Evolutionary conservation across 2,113 vertebrate species (phyloP).

Genomic region (Hylia prasina): DNA sequence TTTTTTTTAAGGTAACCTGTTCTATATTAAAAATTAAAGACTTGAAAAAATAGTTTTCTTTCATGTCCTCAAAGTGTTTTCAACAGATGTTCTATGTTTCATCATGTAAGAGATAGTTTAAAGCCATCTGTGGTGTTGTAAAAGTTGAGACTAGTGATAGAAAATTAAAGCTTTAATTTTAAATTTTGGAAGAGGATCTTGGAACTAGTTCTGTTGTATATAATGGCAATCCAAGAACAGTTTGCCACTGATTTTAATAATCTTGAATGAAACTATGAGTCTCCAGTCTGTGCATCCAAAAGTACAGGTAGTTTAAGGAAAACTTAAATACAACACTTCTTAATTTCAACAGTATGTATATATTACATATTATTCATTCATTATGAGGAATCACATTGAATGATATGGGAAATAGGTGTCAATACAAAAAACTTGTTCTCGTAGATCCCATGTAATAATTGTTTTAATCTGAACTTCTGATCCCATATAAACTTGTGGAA

Average conservation of each 20-base stretch:
- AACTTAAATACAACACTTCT: neutral
- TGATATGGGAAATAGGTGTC: neutral
- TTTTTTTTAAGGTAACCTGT: neutral
- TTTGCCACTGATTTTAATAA: neutral
- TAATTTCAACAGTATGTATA: neutral
- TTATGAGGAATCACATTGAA: neutral
- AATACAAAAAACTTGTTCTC: neutral
- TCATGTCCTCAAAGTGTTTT: neutral
- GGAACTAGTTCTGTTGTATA: neutral
- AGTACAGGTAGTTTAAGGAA: neutral
- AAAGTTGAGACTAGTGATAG: neutral
- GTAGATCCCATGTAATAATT: neutral
- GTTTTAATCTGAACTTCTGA: neutral
- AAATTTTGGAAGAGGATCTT: neutral
- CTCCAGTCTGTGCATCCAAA: neutral
- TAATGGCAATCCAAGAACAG: neutral
- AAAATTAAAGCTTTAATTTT: neutral
- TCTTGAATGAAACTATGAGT: neutral
- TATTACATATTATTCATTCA: neutral
- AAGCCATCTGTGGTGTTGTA: neutral
- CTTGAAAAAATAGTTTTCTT: neutral
- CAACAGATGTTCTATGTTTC: neutral
- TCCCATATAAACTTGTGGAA: neutral
- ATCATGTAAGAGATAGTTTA: neutral
- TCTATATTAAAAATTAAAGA: neutral